Evolutionary conservation across 2,113 vertebrate species (phyloP).

Genomic region (Leiothrix lutea): DNA sequence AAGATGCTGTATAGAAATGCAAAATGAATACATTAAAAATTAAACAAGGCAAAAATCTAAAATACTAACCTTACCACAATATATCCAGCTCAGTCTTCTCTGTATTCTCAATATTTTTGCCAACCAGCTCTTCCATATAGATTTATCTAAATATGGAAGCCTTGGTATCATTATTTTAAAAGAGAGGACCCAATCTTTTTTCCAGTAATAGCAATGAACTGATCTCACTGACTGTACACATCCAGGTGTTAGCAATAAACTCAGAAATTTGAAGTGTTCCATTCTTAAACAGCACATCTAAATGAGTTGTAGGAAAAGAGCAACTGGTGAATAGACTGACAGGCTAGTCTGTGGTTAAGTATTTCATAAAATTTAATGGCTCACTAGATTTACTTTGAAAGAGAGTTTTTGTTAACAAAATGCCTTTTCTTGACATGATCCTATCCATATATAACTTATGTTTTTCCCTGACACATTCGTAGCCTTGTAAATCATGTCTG

Average conservation of each 20-base stretch:
- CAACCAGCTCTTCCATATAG: background rate
- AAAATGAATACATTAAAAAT: conserved; percentile 12
- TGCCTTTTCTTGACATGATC: background rate
- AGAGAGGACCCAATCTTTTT: background rate
- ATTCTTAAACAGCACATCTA: background rate
- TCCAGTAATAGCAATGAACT: background rate
- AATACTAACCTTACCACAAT: background rate
- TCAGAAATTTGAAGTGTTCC: background rate
- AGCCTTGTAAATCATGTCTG: background rate
- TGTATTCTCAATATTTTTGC: background rate
- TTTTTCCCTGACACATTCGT: background rate
- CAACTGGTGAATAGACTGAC: background rate
- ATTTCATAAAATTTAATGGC: background rate
- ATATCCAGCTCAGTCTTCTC: background rate
- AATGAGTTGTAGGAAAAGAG: background rate
- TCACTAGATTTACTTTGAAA: background rate
- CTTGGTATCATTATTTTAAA: background rate
- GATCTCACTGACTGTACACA: background rate
- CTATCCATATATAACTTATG: background rate
- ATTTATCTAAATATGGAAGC: background rate
- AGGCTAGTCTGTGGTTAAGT: background rate
- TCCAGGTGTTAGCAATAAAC: background rate
- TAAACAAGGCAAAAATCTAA: background rate
- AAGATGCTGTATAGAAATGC: background rate
- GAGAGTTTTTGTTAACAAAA: background rate